These are phyloP conservation scores for Pachypanchax playfairii DNA, from an alignment of 2,113 vertebrate genomes.

Conservation along the genomic window DNA sequence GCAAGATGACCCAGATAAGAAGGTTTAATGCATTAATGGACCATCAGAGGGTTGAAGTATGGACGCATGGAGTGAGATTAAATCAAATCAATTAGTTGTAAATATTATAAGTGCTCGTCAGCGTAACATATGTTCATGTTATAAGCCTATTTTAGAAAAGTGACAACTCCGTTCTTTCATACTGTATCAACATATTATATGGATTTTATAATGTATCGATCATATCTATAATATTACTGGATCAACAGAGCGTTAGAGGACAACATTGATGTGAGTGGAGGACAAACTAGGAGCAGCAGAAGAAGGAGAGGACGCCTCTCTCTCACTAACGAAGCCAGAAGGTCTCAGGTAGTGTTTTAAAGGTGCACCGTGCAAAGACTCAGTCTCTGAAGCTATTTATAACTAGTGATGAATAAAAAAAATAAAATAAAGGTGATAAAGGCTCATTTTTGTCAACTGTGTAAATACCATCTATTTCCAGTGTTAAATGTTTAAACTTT, in stretches of 20 bases:
- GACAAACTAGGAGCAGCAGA: constrained; percentile 82
- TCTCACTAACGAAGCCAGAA: constrained; percentile 79
- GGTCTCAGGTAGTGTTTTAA: constrained; percentile 81
- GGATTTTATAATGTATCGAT: background rate
- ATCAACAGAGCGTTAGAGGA: constrained; percentile 76
- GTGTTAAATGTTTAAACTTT: no score
- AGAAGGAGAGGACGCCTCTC: constrained; percentile 79
- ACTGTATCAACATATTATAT: background rate
- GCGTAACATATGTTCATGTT: background rate
- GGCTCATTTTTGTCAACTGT: no score
- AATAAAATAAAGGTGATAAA: background rate
- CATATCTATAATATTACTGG: constrained; percentile 7
- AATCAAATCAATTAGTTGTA: constrained; percentile 32
- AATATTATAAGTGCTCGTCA: constrained; percentile 32
- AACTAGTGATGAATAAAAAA: background rate
- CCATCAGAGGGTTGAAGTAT: constrained; percentile 63
- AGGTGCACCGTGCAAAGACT: constrained; percentile 6
- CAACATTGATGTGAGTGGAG: constrained; percentile 79
- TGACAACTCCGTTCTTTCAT: background rate
- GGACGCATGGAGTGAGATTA: constrained; percentile 43
- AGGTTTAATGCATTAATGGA: constrained; percentile 70
- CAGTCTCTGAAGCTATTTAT: constrained; percentile 29
- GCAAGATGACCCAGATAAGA: constrained; percentile 69
- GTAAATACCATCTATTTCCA: no score
- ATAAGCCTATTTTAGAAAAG: background rate